Evolutionary conservation across 2,888 invertebrate genomes (phyloP).

Genomic region (Trachelus iudaicus): DNA sequence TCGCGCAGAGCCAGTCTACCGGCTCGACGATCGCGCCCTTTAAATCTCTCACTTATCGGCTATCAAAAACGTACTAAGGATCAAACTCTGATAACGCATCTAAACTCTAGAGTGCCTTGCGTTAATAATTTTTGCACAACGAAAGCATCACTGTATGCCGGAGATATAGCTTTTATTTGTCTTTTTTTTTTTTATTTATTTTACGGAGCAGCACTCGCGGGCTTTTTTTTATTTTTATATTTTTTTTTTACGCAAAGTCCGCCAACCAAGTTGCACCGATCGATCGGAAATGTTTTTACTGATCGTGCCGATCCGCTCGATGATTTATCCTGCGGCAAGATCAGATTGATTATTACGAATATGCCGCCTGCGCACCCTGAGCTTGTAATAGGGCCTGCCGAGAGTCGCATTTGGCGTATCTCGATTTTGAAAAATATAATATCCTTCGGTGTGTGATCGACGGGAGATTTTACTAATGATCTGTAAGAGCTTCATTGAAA

Average conservation of each 20-base stretch:
- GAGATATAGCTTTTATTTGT: not conserved
- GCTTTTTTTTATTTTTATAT: conserved; percentile 18
- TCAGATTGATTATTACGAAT: conserved; percentile 25
- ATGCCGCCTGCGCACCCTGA: conserved; percentile 53
- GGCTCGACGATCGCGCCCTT: conserved; percentile 13
- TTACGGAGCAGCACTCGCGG: conserved; percentile 20
- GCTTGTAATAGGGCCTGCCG: conserved; percentile 57
- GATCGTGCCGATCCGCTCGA: not conserved
- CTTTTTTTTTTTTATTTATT: conserved; percentile 23
- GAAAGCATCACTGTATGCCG: not conserved
- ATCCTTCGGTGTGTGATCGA: not conserved
- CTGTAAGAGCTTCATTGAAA: not conserved
- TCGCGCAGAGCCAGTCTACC: conserved; percentile 18
- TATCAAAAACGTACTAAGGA: not conserved
- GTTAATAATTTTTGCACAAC: not conserved
- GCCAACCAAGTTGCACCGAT: not conserved
- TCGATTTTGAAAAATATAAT: not conserved
- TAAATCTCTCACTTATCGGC: conserved; percentile 19
- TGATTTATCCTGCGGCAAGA: not conserved
- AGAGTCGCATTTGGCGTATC: conserved; percentile 57
- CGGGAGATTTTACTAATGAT: not conserved
- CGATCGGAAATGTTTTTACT: not conserved
- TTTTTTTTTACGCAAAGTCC: conserved; percentile 17
- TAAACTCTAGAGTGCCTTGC: not conserved
- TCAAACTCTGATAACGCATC: not conserved